Percentiles rank a stretch among this genome's conserved stretches.
These are phyloP conservation scores for Leptodactylus fallax DNA, from an alignment of 2,797 vertebrate species.

Conservation along the genomic window DNA sequence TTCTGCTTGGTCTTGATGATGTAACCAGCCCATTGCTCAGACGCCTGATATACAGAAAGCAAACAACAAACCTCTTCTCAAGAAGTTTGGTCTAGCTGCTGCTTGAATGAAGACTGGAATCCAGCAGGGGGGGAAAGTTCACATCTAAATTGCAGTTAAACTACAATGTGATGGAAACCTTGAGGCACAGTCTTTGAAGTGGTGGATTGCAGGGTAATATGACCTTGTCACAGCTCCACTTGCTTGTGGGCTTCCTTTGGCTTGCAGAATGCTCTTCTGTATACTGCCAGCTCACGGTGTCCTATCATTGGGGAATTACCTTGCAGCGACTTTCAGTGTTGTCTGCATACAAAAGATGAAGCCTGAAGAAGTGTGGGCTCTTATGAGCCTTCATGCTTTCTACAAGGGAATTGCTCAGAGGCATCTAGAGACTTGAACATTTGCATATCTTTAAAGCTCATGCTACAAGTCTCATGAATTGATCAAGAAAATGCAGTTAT, in stretches of 20 bases:
- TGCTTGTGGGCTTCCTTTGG: neutral
- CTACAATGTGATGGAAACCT: slow-evolving; percentile 15
- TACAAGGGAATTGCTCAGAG: slow-evolving; percentile 16
- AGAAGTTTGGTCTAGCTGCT: slow-evolving; percentile 29
- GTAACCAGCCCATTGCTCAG: neutral
- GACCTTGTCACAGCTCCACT: slow-evolving; percentile 40
- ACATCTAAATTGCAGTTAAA: slow-evolving; percentile 14
- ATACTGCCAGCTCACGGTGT: neutral
- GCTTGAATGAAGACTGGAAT: slow-evolving; percentile 18
- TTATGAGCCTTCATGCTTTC: neutral
- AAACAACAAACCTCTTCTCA: slow-evolving; percentile 16
- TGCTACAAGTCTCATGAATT: neutral
- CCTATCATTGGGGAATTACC: slow-evolving; percentile 7
- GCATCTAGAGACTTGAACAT: neutral
- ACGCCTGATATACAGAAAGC: neutral
- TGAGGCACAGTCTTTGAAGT: slow-evolving; percentile 50
- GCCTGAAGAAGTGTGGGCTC: neutral
- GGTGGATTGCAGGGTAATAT: slow-evolving; percentile 27
- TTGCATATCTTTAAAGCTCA: neutral
- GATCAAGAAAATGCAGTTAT: neutral
- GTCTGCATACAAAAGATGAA: slow-evolving; percentile 5
- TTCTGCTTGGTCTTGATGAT: neutral
- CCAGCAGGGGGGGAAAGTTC: slow-evolving; percentile 20
- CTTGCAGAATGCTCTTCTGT: slow-evolving; percentile 12
- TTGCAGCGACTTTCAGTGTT: neutral